Percentiles rank a stretch among this genome's conserved stretches.
Conservation (phyloP, 2,888 invertebrate genomes). For the Sialis lutaria region DNA sequence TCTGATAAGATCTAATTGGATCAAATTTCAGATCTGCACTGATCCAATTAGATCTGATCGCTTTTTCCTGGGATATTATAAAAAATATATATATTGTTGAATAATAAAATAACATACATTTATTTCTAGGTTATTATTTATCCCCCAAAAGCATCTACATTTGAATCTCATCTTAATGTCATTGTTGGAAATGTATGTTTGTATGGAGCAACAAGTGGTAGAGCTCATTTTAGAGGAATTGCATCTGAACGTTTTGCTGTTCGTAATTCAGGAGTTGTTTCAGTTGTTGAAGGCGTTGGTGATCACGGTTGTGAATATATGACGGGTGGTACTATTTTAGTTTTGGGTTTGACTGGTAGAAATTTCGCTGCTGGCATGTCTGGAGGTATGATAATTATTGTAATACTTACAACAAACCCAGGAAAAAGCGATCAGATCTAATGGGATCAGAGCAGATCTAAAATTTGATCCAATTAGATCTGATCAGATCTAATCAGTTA, state of each 20-base stretch:
- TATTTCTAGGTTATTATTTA: constrained; percentile 49
- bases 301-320: constrained; percentile 99
- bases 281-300: constrained; percentile 95
- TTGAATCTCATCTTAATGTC: constrained; percentile 85
- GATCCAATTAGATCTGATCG: too few relatives aligned
- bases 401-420: neutral
- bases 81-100: neutral
- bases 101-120: too few relatives aligned
- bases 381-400: constrained; percentile 31
- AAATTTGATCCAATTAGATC: too few relatives aligned
- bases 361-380: constrained; percentile 99
- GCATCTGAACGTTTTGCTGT: constrained; percentile 98
- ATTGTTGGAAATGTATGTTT: constrained; percentile 97
- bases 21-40: too few relatives aligned
- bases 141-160: constrained; percentile 73
- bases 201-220: constrained; percentile 92
- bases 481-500: too few relatives aligned
- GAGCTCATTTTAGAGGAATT: constrained; percentile 75
- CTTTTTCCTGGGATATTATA: too few relatives aligned
- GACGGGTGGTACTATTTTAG: constrained; percentile 86
- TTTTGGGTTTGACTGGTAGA: constrained; percentile 86
- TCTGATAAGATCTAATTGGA: too few relatives aligned
- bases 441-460: too few relatives aligned
- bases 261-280: constrained; percentile 88
- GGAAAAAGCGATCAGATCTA: too few relatives aligned